phyloP scores from a whole-genome alignment of 2,797 vertebrate species.

The Sternotherus odoratus region DNA sequence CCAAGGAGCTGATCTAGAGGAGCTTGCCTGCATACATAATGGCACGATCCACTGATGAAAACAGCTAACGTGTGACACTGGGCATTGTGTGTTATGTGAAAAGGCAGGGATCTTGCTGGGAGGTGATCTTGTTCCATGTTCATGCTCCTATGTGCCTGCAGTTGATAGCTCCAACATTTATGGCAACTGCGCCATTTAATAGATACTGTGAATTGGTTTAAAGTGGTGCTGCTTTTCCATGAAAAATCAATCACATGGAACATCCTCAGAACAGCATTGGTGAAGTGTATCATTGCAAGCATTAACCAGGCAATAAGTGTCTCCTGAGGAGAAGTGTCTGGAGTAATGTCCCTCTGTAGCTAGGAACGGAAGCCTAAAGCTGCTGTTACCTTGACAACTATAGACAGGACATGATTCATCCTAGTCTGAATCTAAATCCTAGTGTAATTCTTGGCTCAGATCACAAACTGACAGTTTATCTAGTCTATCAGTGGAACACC shows the following conservation, averaged over 20 bases:
- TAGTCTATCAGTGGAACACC: neutral
- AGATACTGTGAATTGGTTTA: conserved; percentile 8
- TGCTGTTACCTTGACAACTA: neutral
- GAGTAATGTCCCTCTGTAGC: neutral
- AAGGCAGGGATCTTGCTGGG: neutral
- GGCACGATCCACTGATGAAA: neutral
- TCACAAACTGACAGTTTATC: neutral
- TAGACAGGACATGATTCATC: neutral
- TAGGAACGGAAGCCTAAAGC: neutral
- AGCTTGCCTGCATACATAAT: neutral
- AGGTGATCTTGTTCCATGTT: accelerated
- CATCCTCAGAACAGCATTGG: neutral
- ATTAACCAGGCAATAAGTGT: neutral
- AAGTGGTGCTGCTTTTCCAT: neutral
- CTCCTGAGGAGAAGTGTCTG: conserved; percentile 10
- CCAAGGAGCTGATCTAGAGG: neutral
- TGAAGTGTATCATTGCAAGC: neutral
- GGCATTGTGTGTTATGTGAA: neutral
- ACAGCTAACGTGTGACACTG: neutral
- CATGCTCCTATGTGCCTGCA: accelerated
- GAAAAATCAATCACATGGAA: neutral
- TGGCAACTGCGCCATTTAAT: neutral
- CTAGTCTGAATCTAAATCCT: neutral
- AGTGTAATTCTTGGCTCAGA: neutral
- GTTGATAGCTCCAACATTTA: neutral